Conservation (phyloP, 1,140 invertebrate species). For the Piezodorus guildinii region DNA sequence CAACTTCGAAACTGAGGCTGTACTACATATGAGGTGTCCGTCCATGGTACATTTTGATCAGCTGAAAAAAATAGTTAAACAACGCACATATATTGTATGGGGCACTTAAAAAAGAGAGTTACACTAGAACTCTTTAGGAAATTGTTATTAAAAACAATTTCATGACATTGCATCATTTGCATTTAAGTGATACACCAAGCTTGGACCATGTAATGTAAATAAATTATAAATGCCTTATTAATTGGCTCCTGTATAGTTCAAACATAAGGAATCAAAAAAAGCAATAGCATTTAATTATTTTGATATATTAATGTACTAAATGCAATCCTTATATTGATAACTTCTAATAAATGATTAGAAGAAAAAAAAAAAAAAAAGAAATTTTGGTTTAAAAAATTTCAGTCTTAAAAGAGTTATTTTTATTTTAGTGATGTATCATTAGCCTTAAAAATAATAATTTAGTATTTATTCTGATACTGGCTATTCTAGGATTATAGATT, state of each 20-base stretch:
- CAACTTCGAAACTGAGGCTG: conserved; percentile 86
- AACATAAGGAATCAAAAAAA: too few species aligned
- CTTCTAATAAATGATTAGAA: too few species aligned
- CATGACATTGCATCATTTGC: neutral
- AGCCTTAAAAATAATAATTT: too few species aligned
- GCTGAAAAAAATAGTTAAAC: neutral
- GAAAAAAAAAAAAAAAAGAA: too few species aligned
- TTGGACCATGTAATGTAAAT: conserved; percentile 6
- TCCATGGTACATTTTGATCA: too few species aligned
- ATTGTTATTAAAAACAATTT: conserved; percentile 2
- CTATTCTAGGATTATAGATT: neutral
- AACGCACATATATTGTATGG: neutral
- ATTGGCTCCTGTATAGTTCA: neutral
- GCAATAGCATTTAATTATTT: too few species aligned
- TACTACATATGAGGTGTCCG: conserved; percentile 72
- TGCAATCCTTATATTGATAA: too few species aligned
- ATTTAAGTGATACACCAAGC: neutral
- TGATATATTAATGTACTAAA: too few species aligned
- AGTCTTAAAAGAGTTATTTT: too few species aligned
- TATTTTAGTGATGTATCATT: too few species aligned
- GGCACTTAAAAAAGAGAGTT: neutral
- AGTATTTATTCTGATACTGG: too few species aligned
- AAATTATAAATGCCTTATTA: neutral
- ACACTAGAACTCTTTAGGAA: neutral
- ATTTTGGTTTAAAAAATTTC: too few species aligned